Evolutionary conservation across 2,113 vertebrate species (phyloP).

Genomic region (Chlamydotis undulata): DNA sequence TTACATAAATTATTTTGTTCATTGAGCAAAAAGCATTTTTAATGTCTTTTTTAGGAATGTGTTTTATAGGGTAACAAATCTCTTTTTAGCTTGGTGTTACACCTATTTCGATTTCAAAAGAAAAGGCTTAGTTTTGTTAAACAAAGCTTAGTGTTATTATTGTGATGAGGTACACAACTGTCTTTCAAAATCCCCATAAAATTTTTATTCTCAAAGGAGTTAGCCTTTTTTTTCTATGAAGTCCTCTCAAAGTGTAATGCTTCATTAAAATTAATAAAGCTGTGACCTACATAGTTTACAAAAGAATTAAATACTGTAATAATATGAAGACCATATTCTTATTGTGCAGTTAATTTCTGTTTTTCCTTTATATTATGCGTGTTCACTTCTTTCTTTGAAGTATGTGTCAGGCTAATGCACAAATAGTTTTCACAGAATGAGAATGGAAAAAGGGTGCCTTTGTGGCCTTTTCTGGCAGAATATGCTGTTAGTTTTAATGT

Average conservation of each 20-base stretch:
- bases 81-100: neutral
- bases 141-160: constrained; percentile 9
- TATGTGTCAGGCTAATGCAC: neutral
- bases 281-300: constrained; percentile 48
- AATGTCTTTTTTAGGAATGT: neutral
- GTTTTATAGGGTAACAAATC: neutral
- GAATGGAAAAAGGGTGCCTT: neutral
- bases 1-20: neutral
- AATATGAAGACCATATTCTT: neutral
- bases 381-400: constrained; percentile 38
- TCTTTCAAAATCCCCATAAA: constrained; percentile 10
- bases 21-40: neutral
- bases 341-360: constrained; percentile 18
- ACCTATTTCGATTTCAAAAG: constrained; percentile 22
- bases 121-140: constrained; percentile 37
- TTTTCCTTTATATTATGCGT: constrained; percentile 14
- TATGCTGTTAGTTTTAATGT: neutral
- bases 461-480: neutral
- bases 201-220: constrained; percentile 50
- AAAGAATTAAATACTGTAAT: constrained; percentile 53
- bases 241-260: constrained; percentile 50
- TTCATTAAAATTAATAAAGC: constrained; percentile 64
- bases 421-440: neutral
- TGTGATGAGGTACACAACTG: constrained; percentile 31
- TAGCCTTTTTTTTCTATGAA: constrained; percentile 43